Percentiles rank a stretch among this genome's conserved stretches.
phyloP scores from a whole-genome alignment of 2,888 invertebrate species.

The Caenorhabditis auriculariae region DNA sequence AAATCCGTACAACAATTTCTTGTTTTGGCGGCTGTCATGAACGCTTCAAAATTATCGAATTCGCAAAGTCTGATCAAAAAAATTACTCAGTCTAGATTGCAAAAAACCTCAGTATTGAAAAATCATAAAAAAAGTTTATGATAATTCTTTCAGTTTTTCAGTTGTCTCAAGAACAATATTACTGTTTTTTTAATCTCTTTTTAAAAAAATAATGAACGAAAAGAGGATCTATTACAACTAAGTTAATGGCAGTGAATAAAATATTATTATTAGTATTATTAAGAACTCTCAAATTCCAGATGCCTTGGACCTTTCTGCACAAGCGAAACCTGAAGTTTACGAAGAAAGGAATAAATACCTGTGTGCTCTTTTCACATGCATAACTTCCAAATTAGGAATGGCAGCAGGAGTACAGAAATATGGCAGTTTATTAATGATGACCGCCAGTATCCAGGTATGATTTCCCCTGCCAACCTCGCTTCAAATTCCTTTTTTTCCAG shows the following conservation, averaged over 20 bases:
- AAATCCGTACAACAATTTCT: no score
- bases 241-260: neutral
- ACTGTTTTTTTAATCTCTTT: no score
- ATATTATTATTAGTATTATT: neutral
- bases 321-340: constrained; percentile 51
- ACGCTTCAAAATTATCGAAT: no score
- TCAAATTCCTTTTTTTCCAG: constrained; percentile 34
- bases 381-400: constrained; percentile 43
- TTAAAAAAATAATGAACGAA: no score
- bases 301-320: constrained; percentile 53
- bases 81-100: no score
- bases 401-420: constrained; percentile 49
- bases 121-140: no score
- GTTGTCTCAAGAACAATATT: neutral
- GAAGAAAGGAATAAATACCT: constrained; percentile 60
- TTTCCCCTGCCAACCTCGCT: neutral
- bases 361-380: constrained; percentile 54
- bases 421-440: constrained; percentile 53
- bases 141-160: no score
- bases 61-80: no score
- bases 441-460: constrained; percentile 47
- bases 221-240: no score
- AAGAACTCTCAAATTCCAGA: constrained; percentile 33
- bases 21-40: no score
- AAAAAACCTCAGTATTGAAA: no score